Conservation (phyloP, 2,888 invertebrate genomes). For the Clistopyga incitator region DNA sequence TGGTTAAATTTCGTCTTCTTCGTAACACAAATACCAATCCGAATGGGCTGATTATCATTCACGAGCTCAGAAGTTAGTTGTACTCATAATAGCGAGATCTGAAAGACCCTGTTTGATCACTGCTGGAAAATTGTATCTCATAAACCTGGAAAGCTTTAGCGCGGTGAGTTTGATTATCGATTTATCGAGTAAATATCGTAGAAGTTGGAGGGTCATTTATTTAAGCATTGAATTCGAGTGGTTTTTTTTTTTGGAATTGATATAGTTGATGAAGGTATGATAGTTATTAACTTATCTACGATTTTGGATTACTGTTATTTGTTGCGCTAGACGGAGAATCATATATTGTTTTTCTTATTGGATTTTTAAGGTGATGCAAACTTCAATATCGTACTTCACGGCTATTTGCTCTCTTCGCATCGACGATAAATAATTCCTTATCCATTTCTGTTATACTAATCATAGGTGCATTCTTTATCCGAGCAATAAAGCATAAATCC, state of each 20-base stretch:
- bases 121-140: slow-evolving; percentile 32
- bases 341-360: neutral
- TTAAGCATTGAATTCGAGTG: neutral
- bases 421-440: slow-evolving; percentile 1
- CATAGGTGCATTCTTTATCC: neutral
- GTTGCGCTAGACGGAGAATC: neutral
- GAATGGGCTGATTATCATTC: slow-evolving; percentile 28
- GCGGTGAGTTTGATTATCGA: slow-evolving; percentile 22
- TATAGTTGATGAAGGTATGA: too few relatives aligned
- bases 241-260: too few relatives aligned
- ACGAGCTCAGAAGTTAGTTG: slow-evolving; percentile 30
- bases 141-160: slow-evolving; percentile 45
- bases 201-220: neutral
- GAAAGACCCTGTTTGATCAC: slow-evolving; percentile 36
- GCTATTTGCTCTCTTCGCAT: slow-evolving; percentile 30
- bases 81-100: slow-evolving; percentile 28
- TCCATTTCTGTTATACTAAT: neutral
- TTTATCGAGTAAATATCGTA: neutral
- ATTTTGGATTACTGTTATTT: neutral
- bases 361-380: slow-evolving; percentile 43
- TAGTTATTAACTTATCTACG: neutral
- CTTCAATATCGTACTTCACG: slow-evolving; percentile 49
- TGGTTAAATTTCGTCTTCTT: neutral
- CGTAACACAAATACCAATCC: slow-evolving; percentile 20
- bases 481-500: neutral